Evolutionary conservation across 2,888 invertebrate species (phyloP), one percentile per base, ranked within the genome.

Genomic region (Strigamia transsilvanica): DNA sequence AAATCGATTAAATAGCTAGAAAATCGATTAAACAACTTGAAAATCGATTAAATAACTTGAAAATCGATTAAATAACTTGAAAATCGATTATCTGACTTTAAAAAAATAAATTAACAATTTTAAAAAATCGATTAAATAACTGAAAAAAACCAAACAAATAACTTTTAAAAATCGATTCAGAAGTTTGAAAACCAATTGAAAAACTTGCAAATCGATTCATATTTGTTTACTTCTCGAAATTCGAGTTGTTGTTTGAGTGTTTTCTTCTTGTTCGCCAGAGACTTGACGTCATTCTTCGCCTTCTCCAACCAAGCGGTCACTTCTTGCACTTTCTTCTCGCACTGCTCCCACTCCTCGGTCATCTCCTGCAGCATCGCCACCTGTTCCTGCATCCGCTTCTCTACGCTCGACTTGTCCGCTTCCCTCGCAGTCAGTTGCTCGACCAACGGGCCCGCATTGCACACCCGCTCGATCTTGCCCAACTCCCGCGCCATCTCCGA

Each of bases 261-360:
- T 87, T 94, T 94, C 89, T 96, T 96, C 86, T 94, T 94, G 85
- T 93, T 93, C 85, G 94, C 94, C 18, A 93, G 92, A 46, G 94
- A 92, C 82, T 95, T 95, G 79, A 96, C 88, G 80, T 92, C 90
- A 85, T 92, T 91, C 84, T 92, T 91, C 10, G 96, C 93, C 86
- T 96, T 96, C 84, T 97, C 96, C 85, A 97, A 92, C 96, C 97
- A 98, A 84, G 91, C 91, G 83, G 92, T 93, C 78, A 95, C 94
- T 85, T 97, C 97, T 88, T 94, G 94, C 88, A 97, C 91, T 88
- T 98, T 97, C 88, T 92, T 94, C 89, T 97, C 97, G 89, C 96
- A 97, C 88, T 97, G 94, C 87, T 97, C 96, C 95, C 97, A 97
- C 90, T 97, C 97, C 88, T 97, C 96, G 79, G 94, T 93, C 81